A percentile compares a stretch with the other conserved stretches of the same genome.
Conservation (phyloP, 35 echinoderm and acorn worm species). For the Ophioderma brevispina region DNA sequence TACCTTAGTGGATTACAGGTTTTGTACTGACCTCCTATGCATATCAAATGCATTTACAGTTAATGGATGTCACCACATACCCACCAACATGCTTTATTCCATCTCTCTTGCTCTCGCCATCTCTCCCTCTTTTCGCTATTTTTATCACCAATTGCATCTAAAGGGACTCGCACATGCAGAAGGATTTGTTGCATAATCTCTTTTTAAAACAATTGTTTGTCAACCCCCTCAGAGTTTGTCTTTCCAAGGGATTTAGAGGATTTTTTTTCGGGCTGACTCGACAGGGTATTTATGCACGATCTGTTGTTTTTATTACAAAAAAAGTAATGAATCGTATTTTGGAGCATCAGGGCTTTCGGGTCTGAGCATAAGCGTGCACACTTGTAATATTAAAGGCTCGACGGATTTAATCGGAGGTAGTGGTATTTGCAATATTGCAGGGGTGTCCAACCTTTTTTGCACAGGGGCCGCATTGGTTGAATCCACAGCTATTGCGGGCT, state of each 20-base stretch:
- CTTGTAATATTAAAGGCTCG: background rate
- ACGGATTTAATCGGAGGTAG: background rate
- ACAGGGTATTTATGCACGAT: background rate
- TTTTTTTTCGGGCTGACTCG: background rate
- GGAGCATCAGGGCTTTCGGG: background rate
- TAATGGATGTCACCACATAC: background rate
- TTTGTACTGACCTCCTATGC: background rate
- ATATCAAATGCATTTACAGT: constrained; percentile 1
- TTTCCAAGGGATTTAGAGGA: background rate
- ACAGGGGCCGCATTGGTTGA: too few species aligned
- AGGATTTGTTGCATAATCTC: background rate
- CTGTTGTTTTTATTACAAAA: background rate
- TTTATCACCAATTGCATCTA: background rate
- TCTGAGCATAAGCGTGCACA: background rate
- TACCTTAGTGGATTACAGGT: background rate
- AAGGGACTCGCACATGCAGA: background rate
- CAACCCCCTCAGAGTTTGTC: background rate
- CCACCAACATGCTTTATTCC: background rate
- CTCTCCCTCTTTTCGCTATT: background rate
- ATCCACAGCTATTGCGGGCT: too few species aligned
- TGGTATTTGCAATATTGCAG: too few species aligned
- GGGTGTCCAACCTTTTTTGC: too few species aligned
- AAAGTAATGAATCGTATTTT: background rate
- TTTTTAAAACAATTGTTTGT: constrained; percentile 8
- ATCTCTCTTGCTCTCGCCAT: background rate